phyloP scores from a whole-genome alignment of 2,113 vertebrate genomes.

The Gorilla gorilla region DNA sequence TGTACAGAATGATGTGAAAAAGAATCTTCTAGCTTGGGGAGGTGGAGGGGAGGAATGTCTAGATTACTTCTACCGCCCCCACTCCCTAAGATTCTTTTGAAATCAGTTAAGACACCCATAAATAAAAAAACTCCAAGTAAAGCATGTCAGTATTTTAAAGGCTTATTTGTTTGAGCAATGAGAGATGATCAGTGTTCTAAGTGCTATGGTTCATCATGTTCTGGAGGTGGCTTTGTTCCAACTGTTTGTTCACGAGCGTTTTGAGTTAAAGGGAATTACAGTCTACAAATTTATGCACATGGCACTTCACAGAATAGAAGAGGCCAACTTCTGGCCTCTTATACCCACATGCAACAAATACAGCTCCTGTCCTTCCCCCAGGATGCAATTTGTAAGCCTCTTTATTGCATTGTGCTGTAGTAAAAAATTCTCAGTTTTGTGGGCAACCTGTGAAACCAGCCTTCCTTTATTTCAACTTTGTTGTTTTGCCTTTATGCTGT shows the following conservation, averaged over 20 bases:
- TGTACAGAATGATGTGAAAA: background rate
- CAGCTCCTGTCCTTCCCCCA: slow-evolving; percentile 45
- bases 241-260: slow-evolving; percentile 64
- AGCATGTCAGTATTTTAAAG: slow-evolving; percentile 6
- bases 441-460: slow-evolving; percentile 55
- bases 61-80: background rate
- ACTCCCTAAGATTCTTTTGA: background rate
- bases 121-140: slow-evolving; percentile 19
- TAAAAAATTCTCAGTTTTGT: slow-evolving; percentile 66
- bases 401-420: slow-evolving; percentile 62
- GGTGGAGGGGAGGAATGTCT: no score
- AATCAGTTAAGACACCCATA: background rate
- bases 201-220: slow-evolving; percentile 6
- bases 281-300: slow-evolving; percentile 62
- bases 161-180: slow-evolving; percentile 45
- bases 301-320: slow-evolving; percentile 53
- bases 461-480: slow-evolving; percentile 62
- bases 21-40: background rate
- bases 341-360: slow-evolving; percentile 69
- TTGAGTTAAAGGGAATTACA: slow-evolving; percentile 68
- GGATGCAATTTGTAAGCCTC: slow-evolving; percentile 66
- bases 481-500: slow-evolving; percentile 54
- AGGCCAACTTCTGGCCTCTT: slow-evolving; percentile 54
- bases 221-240: slow-evolving; percentile 46
- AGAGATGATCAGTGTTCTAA: slow-evolving; percentile 29